phyloP scores from a whole-genome alignment of 2,113 vertebrate genomes.

The Corythaeola cristata region DNA sequence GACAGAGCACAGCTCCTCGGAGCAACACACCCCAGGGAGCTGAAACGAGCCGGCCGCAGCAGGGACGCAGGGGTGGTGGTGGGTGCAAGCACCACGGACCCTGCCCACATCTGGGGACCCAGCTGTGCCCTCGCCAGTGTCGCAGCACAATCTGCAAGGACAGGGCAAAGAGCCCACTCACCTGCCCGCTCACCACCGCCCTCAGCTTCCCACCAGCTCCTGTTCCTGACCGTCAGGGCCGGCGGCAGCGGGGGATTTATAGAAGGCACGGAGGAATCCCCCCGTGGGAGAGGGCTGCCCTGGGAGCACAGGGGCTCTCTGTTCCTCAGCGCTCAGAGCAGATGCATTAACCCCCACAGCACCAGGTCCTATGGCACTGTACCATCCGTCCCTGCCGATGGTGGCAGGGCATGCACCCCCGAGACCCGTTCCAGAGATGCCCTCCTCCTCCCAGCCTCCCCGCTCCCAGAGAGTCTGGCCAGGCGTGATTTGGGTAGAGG shows the following conservation, averaged over 20 bases:
- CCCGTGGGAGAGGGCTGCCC: not conserved
- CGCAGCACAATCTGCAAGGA: fast-evolving
- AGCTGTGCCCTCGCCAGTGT: not conserved
- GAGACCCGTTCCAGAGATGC: not conserved
- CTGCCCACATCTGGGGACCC: not conserved
- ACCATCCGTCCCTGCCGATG: not conserved
- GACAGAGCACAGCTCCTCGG: not conserved
- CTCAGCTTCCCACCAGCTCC: not conserved
- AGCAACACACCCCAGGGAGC: not conserved
- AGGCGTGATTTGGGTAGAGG: not conserved
- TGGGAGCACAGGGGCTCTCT: not conserved
- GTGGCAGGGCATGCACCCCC: not conserved
- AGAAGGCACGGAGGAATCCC: not conserved
- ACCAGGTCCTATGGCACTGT: not conserved
- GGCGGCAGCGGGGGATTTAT: not conserved
- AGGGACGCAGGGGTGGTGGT: not conserved
- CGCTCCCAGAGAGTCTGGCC: not conserved
- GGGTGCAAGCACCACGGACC: too few relatives aligned
- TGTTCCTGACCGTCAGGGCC: not conserved
- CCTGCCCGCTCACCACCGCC: fast-evolving
- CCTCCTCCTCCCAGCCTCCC: not conserved
- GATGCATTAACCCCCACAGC: not conserved
- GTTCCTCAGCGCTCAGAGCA: not conserved
- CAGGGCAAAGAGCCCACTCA: not conserved
- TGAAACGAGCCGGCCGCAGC: not conserved